phyloP scores from a whole-genome alignment of 2,888 invertebrate species.

The Plebejus melissa region DNA sequence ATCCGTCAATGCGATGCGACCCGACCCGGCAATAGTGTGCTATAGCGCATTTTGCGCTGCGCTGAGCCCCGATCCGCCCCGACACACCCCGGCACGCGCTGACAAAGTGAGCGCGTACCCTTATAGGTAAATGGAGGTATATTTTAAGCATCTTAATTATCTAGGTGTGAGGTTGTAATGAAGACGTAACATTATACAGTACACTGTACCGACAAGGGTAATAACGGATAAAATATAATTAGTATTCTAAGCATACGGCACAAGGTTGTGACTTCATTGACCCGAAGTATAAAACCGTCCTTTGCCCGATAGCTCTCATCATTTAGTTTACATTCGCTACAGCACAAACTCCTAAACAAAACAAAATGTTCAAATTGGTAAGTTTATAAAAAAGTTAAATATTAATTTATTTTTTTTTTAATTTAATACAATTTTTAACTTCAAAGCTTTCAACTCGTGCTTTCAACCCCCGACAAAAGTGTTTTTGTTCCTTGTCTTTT shows the following conservation, averaged over 20 bases:
- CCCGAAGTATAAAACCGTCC: conserved; percentile 31
- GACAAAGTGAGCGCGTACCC: not conserved
- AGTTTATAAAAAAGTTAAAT: conserved; percentile 32
- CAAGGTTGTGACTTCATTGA: conserved; percentile 31
- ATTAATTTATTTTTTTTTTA: too few relatives aligned
- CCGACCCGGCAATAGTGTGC: too few relatives aligned
- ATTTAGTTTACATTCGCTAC: conserved; percentile 19
- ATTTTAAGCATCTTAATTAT: conserved; percentile 16
- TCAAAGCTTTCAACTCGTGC: too few relatives aligned
- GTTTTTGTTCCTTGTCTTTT: too few relatives aligned
- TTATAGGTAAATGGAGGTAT: not conserved
- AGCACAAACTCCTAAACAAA: conserved; percentile 32
- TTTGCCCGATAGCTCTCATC: conserved; percentile 19
- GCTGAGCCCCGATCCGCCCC: too few relatives aligned
- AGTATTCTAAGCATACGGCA: conserved; percentile 30
- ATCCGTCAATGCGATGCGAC: too few relatives aligned
- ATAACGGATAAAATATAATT: conserved; percentile 16
- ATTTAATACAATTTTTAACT: too few relatives aligned
- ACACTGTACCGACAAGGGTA: not conserved
- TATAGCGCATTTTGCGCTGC: too few relatives aligned
- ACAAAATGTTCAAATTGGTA: conserved; percentile 53
- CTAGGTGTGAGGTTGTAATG: conserved; percentile 2
- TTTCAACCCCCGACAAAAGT: too few relatives aligned
- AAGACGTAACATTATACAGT: conserved; percentile 14
- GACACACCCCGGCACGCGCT: too few relatives aligned